Conservation (phyloP, 2,113 vertebrate genomes). For the Pseudorasbora parva region DNA sequence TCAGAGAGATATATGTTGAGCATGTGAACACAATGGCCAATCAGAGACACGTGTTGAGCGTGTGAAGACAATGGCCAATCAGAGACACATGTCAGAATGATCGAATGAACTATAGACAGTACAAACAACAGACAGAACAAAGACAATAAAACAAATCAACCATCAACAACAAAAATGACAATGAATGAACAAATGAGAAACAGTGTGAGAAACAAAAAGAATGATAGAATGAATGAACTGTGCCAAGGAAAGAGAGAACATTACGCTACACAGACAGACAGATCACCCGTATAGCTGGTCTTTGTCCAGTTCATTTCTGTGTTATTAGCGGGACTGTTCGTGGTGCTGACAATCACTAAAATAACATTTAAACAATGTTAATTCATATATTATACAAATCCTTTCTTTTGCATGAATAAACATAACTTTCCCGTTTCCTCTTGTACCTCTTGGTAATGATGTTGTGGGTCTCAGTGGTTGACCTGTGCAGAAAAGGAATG, state of each 20-base stretch:
- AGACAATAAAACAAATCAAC: too few relatives aligned
- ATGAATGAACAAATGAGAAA: too few relatives aligned
- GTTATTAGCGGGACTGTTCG: neutral
- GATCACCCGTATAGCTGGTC: neutral
- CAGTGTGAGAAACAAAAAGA: too few relatives aligned
- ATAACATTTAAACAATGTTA: neutral
- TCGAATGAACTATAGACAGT: too few relatives aligned
- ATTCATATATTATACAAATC: neutral
- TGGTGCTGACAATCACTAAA: neutral
- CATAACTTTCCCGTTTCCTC: neutral
- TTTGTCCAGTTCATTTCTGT: neutral
- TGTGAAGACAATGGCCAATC: too few relatives aligned
- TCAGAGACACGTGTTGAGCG: too few relatives aligned
- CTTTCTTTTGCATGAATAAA: neutral
- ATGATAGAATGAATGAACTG: neutral
- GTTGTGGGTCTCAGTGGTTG: conserved; percentile 3
- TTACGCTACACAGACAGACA: neutral
- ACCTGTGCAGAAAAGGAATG: neutral
- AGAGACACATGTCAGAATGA: too few relatives aligned
- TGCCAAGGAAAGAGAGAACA: too few relatives aligned
- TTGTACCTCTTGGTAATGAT: neutral
- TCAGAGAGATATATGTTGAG: too few relatives aligned
- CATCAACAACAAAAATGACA: too few relatives aligned
- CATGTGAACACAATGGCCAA: too few relatives aligned
- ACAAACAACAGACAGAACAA: too few relatives aligned